A percentile compares a stretch with the other conserved stretches of the same genome.
Conservation (phyloP, 2,888 invertebrate genomes). For the Tenthredo scrophulariae region DNA sequence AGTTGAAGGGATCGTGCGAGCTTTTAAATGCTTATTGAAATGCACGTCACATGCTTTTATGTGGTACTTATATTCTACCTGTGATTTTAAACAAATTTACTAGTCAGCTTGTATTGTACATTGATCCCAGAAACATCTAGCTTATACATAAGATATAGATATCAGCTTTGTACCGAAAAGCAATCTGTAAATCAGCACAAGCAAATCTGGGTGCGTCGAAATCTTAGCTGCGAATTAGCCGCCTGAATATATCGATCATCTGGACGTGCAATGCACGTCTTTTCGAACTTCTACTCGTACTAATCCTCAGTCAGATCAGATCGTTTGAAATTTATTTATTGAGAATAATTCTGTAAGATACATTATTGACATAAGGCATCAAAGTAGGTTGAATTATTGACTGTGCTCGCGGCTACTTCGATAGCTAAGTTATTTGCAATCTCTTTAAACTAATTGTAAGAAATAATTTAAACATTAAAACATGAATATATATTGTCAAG, state of each 20-base stretch:
- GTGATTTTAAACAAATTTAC: conserved; percentile 69
- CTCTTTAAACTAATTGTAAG: conserved; percentile 30
- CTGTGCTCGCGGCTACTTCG: conserved; percentile 2
- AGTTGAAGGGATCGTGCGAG: conserved; percentile 13
- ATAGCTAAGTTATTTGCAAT: conserved; percentile 18
- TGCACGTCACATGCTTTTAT: conserved; percentile 27
- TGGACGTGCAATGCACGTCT: background rate
- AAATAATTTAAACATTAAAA: conserved; percentile 35
- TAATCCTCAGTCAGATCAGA: background rate
- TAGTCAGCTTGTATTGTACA: conserved; percentile 67
- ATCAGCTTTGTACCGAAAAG: conserved; percentile 26
- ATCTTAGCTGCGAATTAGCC: conserved; percentile 28
- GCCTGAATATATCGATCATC: background rate
- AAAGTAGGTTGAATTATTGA: background rate
- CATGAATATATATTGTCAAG: conserved; percentile 24
- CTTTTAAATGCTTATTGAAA: background rate
- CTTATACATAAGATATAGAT: background rate
- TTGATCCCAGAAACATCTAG: conserved; percentile 22
- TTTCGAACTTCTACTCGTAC: background rate
- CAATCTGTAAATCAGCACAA: conserved; percentile 19
- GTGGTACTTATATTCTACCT: conserved; percentile 63
- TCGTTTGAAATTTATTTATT: background rate
- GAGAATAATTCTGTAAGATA: conserved; percentile 11
- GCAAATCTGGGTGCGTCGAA: background rate
- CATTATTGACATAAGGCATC: background rate